phyloP scores from a whole-genome alignment of 2,113 vertebrate species.

The Delphinus delphis region DNA sequence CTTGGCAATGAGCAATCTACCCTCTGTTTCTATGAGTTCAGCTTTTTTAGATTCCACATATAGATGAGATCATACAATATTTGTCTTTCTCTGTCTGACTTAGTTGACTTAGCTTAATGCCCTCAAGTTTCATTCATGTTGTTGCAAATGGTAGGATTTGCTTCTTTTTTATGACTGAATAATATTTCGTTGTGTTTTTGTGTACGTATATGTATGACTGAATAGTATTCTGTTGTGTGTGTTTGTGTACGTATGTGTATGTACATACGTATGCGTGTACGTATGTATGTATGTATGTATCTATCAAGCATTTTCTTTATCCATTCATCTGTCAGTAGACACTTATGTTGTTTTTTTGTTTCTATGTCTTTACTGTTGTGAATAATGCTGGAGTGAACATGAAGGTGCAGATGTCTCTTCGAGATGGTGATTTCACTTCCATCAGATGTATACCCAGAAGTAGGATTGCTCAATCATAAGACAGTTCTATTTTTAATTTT shows the following conservation, averaged over 20 bases:
- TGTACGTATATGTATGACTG: not conserved
- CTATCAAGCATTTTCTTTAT: not conserved
- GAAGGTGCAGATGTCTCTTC: not conserved
- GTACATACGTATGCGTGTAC: not conserved
- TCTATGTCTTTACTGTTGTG: not conserved
- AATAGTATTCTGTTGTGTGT: not conserved
- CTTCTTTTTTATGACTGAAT: not conserved
- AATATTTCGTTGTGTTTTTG: not conserved
- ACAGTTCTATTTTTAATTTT: not conserved
- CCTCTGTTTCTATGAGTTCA: not conserved
- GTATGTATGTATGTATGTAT: not conserved
- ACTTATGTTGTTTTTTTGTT: not conserved
- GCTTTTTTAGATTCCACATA: not conserved
- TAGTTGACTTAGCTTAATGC: not conserved
- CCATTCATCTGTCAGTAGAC: not conserved
- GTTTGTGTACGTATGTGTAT: not conserved
- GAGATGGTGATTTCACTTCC: not conserved
- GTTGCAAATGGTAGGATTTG: not conserved
- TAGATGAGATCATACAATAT: not conserved
- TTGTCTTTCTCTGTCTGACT: not conserved
- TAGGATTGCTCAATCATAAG: not conserved
- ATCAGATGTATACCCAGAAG: not conserved
- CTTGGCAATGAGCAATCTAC: not conserved
- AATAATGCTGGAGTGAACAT: not conserved
- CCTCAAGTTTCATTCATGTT: not conserved